phyloP scores from a whole-genome alignment of 2,113 vertebrate genomes.

The Turdus rufiventris region DNA sequence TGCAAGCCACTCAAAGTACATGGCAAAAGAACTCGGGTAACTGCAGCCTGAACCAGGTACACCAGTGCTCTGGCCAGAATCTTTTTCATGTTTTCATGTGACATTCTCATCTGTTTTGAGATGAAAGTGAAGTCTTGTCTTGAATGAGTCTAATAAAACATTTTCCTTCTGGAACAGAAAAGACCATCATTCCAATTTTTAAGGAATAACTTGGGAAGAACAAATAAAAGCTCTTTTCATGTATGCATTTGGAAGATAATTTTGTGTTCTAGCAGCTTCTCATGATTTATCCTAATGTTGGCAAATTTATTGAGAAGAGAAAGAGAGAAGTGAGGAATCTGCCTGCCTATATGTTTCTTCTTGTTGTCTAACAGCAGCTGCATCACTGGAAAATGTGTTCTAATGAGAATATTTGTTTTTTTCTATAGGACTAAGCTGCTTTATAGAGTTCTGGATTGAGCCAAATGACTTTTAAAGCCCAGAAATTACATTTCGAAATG shows the following conservation, averaged over 20 bases:
- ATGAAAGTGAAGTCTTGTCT: neutral
- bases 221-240: neutral
- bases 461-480: neutral
- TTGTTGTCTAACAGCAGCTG: neutral
- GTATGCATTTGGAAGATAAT: neutral
- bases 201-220: neutral
- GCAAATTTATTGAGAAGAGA: neutral
- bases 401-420: neutral
- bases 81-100: neutral
- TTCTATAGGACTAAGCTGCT: neutral
- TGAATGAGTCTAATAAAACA: neutral
- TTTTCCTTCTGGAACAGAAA: neutral
- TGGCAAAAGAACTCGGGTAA: neutral
- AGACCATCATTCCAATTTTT: neutral
- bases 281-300: neutral
- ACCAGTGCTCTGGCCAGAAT: neutral
- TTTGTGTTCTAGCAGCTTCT: neutral
- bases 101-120: rapidly evolving
- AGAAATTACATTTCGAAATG: neutral
- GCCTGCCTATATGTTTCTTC: neutral
- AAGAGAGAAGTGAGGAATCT: neutral
- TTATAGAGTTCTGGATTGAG: neutral
- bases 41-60: neutral
- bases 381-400: neutral
- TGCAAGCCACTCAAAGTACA: neutral